Evolutionary conservation across 2,888 invertebrate genomes (phyloP).

Genomic region (Scaptomyza reducta): DNA sequence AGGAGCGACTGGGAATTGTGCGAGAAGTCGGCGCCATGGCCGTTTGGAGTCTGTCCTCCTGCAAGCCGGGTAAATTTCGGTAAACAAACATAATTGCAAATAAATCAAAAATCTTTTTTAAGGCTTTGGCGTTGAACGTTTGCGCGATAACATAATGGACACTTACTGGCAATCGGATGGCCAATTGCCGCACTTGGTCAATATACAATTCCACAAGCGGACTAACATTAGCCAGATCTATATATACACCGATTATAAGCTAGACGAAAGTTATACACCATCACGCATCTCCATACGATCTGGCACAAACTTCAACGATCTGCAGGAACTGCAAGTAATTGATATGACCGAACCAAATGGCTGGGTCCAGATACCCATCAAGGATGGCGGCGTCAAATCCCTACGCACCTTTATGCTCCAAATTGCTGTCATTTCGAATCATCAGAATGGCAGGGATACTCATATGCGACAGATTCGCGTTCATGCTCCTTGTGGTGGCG

Average conservation of each 20-base stretch:
- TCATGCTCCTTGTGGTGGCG: constrained; percentile 90
- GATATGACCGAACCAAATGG: constrained; percentile 97
- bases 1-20: constrained; percentile 85
- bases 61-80: constrained; percentile 93
- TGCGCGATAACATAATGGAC: constrained; percentile 97
- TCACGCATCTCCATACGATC: constrained; percentile 96
- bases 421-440: constrained; percentile 98
- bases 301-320: constrained; percentile 97
- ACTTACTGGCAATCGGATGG: constrained; percentile 99
- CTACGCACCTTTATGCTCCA: constrained; percentile 98
- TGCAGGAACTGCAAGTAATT: constrained; percentile 97
- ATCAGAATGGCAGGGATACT: constrained; percentile 99
- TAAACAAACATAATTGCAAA: background rate
- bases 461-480: constrained; percentile 99
- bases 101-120: constrained; percentile 71
- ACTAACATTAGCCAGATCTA: constrained; percentile 97
- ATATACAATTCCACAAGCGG: constrained; percentile 97
- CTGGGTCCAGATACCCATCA: constrained; percentile 97
- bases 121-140: constrained; percentile 99
- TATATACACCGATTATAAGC: constrained; percentile 98
- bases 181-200: constrained; percentile 98
- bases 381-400: constrained; percentile 93
- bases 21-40: constrained; percentile 96
- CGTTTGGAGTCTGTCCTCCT: constrained; percentile 99
- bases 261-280: constrained; percentile 99